Base-by-base conservation (phyloP, 2,888 invertebrate species). In the Morpho achilles region DNA sequence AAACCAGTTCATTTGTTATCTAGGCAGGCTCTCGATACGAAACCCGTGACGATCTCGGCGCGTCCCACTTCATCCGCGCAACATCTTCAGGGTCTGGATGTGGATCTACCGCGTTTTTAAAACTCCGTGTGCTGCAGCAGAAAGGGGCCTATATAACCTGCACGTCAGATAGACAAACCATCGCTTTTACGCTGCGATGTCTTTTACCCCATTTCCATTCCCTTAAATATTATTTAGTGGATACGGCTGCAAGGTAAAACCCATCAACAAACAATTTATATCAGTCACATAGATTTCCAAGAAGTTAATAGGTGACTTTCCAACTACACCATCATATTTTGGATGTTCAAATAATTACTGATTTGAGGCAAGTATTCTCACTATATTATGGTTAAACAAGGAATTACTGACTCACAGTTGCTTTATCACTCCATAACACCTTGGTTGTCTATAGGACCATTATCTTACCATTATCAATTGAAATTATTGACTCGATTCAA, bases 21-120 rank as follows among this genome's bases (percentile, higher is more conserved):
- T 94, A 97, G 79, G 95, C 94, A 72, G 98, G 99, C 9, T 93
- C 97, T 8, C 94, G 98, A 9, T 94, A 95, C 81, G 99, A 99
- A 84, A 84, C 85, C 0, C 91, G 93, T 23, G 94, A 94, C 1
- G 94, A 93, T 59, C 86, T 93, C 60, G 99, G 99, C 22, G 92
- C 94, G 0, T 88, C 94, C 2, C 98, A 99, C 84, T 88, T 95
- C 69, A 76, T 99, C 23, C 93, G 98, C 55, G 91, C 94, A 53
- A 91, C 93, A 49, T 94, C 96, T n/a, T 94, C 95, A 5, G 83
- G 95, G 48, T 92, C 94, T 9, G 96, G 96, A 4, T 91, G 91
- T 64, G 91, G 92, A 23, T 92, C 93, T 8, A 86, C 92, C 7
- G 88, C 91, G 7, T 97, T 96, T 82, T 93, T 93, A 23, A 95